phyloP scores from a whole-genome alignment of 2,797 vertebrate genomes.

The Pseudocheirus occidentalis region DNA sequence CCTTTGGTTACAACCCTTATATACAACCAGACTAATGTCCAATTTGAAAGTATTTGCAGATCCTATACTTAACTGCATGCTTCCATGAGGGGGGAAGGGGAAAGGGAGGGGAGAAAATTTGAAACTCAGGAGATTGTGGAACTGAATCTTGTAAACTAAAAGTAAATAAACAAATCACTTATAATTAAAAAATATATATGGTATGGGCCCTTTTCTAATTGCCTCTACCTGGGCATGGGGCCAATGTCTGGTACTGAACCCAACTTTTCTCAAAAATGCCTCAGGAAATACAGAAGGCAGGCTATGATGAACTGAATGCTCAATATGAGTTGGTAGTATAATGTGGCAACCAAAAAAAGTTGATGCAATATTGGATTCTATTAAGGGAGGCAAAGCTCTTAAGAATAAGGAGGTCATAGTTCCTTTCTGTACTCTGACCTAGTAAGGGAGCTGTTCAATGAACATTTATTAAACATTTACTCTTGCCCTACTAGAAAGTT shows the following conservation, averaged over 20 bases:
- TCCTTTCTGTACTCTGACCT: background rate
- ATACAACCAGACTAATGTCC: too few species aligned
- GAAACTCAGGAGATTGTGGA: too few species aligned
- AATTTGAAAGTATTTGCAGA: too few species aligned
- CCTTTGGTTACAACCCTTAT: too few species aligned
- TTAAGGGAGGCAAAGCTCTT: background rate
- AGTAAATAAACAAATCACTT: too few species aligned
- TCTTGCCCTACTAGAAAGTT: too few species aligned
- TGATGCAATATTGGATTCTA: background rate
- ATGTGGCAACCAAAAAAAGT: background rate
- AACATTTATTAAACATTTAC: background rate
- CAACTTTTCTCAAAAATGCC: background rate
- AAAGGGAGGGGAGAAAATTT: too few species aligned
- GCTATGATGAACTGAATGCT: background rate
- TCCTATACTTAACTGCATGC: too few species aligned
- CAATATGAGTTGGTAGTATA: background rate
- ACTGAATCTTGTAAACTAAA: too few species aligned
- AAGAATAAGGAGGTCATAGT: background rate
- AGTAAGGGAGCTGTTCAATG: background rate
- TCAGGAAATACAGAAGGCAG: background rate
- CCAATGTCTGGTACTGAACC: background rate
- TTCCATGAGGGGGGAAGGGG: too few species aligned
- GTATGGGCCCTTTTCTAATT: background rate
- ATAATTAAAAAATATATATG: too few species aligned
- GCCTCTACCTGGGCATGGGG: background rate